A percentile compares a stretch with the other conserved stretches of the same genome.
Conservation (phyloP, 2,113 vertebrate genomes). For the Pyrgilauda ruficollis region DNA sequence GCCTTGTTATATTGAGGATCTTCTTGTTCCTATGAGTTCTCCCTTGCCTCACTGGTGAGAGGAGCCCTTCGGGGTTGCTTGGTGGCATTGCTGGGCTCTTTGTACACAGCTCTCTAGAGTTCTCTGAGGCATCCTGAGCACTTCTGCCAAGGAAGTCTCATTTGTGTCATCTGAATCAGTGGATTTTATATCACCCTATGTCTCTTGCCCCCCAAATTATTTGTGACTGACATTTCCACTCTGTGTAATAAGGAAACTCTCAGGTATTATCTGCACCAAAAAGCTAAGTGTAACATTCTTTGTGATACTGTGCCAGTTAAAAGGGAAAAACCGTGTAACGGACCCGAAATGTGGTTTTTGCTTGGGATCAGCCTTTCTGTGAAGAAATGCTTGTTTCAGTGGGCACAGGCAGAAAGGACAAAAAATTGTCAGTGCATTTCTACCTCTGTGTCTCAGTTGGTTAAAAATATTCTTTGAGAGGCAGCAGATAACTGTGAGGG, state of each 20-base stretch:
- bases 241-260: constrained; percentile 29
- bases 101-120: neutral
- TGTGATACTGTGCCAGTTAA: constrained; percentile 36
- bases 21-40: neutral
- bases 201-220: neutral
- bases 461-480: constrained; percentile 51
- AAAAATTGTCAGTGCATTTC: constrained; percentile 50
- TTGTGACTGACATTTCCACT: constrained; percentile 29
- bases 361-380: constrained; percentile 49
- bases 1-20: neutral
- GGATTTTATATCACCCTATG: neutral
- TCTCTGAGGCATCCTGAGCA: neutral
- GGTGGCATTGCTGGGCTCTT: neutral
- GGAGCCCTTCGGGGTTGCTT: neutral
- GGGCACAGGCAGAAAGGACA: constrained; percentile 54
- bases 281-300: neutral
- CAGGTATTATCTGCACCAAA: constrained; percentile 39
- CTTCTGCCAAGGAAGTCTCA: neutral
- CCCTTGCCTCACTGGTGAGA: neutral
- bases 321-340: constrained; percentile 24
- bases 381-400: constrained; percentile 51
- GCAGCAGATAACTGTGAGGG: constrained; percentile 32
- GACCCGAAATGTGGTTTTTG: constrained; percentile 57
- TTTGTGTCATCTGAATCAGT: neutral
- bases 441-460: neutral